Base-by-base conservation (phyloP, 2,113 vertebrate genomes). In the Sylvia atricapilla region DNA sequence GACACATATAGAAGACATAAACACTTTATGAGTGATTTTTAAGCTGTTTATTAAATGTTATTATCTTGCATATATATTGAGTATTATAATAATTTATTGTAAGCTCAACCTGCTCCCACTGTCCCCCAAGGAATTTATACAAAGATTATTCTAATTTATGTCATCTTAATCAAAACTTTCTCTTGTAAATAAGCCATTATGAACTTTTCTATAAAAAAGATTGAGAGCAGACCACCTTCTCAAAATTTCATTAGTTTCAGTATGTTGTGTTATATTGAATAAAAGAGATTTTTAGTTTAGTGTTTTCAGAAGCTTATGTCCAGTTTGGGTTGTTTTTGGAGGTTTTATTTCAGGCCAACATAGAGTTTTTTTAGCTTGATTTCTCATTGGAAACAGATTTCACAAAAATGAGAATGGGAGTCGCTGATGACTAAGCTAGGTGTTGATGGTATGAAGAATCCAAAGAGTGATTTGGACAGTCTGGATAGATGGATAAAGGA, bases 81-180 rank as follows among this genome's bases (percentile, higher is more conserved):
- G 22, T 44, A 5, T 2, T 66, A 20, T 37, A 55, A 62, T 58
- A 18, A 31, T 25, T 12, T 76, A 23, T 13, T 70, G 13, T 15
- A 87, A 53, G 15, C 44, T 8, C 13, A 80, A 16, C 14, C 75
- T 55, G 3, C 3, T 6, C 3, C 5, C 11, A 11, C 3, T 10
- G 0, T 47, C 1, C 4, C 9, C 2, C 8, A 73, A 23, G 5
- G 30, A 53, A 7, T 64, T 79, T 46, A n/a, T 73, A 76, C 3
- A 64, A 81, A 80, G 22, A 19, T 7, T 74, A 28, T 53, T 70
- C 21, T 84, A 69, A 73, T 76, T 58, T 37, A 25, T 59, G 22
- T 25, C 7, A 41, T 58, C 27, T 47, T 52, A 56, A 80, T 43
- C 6, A 58, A 90, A 67, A 43, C 5, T 59, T 67, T 56, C 8